Evolutionary conservation across 2,888 invertebrate species (phyloP), one percentile per base, ranked within the genome.

Genomic region (Ditula angustiorana): DNA sequence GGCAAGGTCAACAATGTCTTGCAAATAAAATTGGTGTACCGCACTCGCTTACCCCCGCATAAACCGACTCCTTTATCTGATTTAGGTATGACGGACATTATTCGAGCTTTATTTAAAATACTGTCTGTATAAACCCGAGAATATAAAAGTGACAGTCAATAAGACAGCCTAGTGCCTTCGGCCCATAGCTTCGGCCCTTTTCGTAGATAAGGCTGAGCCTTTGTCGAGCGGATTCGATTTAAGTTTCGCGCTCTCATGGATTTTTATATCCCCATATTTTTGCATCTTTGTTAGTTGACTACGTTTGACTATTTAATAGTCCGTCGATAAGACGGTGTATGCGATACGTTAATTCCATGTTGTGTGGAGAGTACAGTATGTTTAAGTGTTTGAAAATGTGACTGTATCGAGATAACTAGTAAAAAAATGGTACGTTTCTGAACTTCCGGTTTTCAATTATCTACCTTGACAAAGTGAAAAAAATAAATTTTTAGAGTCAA

Each of bases 121-220:
- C 19, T 58, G 57, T 41, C 62, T 50, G 44, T 41, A 19, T 23
- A 46, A 5, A 53, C 7, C 13, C 26, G 13, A 19, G 52, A 53
- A 35, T 53, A 53, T 33, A 53, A 57, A 56, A 57, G 23, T 63
- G 56, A 28, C 63, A 41, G 41, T 63, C 63, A 63, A 57, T 63
- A 41, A 57, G 50, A 63, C 33, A 50, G 55, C 62, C 49, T 24
- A 23, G 28, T 21, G 59, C 26, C 35, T 37, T 30, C 35, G 30
- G 41, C 44, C 57, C 57, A n/a, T n/a, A n/a, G n/a, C n/a, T 44
- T 35, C 41, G 23, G 19, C 44, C 16, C 1, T 30, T 30, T 23
- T 5, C n/a, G n/a, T n/a, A 33, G 62, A 57, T 50, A 50, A 49
- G 62, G 19, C 41, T 11, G 35, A n/a, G 35, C 2, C 19, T 41